A percentile compares a stretch with the other conserved stretches of the same genome.
These are phyloP conservation scores for Lepus timidus DNA, from an alignment of 2,113 vertebrate species.

Conservation along the genomic window DNA sequence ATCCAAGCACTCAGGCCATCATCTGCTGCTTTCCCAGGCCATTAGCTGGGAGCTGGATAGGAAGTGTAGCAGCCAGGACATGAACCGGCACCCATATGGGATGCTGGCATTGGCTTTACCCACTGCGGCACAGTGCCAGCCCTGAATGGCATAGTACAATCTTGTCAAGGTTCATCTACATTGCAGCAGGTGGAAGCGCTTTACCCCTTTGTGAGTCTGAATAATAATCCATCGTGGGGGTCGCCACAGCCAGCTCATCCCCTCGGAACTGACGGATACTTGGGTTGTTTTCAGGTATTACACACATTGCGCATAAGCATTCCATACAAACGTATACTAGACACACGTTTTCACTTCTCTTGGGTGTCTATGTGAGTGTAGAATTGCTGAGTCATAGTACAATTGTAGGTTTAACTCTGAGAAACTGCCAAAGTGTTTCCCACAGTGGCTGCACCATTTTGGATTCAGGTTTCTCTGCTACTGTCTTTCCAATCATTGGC, in stretches of 20 bases:
- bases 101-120: too few species aligned
- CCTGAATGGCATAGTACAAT: background rate
- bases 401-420: background rate
- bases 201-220: background rate
- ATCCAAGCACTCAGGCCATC: too few species aligned
- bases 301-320: background rate
- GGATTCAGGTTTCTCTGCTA: background rate
- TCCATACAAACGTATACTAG: background rate
- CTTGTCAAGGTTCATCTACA: background rate
- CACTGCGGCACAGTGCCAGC: too few species aligned
- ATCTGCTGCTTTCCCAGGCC: too few species aligned
- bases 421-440: background rate
- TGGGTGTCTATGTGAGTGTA: background rate
- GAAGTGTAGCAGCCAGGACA: too few species aligned
- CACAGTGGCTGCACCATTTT: background rate
- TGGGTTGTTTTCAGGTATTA: background rate
- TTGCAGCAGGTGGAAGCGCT: too few species aligned
- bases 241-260: background rate
- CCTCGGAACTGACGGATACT: background rate
- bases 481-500: background rate
- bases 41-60: too few species aligned
- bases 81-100: too few species aligned
- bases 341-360: background rate
- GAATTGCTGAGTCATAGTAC: background rate
- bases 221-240: background rate